Percentiles rank a stretch among this genome's conserved stretches.
Conservation (phyloP, 2,888 invertebrate genomes). For the Nomada ferruginata region DNA sequence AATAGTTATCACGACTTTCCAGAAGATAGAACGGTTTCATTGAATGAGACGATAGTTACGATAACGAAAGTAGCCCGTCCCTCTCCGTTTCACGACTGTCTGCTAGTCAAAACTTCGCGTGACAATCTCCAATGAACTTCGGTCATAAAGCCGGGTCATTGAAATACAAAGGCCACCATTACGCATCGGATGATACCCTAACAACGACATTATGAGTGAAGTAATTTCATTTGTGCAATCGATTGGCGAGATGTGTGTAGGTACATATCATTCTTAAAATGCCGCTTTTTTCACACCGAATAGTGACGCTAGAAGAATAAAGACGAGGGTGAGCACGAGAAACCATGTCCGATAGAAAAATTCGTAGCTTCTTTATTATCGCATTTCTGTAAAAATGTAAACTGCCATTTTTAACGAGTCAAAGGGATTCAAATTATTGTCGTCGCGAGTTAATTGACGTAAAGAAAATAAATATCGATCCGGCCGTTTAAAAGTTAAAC, state of each 20-base stretch:
- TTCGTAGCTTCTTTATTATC: too few relatives aligned
- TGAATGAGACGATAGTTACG: constrained; percentile 26
- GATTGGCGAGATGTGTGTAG: not conserved
- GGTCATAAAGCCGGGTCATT: constrained; percentile 1
- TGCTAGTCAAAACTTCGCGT: constrained; percentile 37
- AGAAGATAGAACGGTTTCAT: constrained; percentile 13
- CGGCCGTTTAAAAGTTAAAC: not conserved
- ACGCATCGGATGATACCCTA: not conserved
- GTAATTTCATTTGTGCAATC: not conserved
- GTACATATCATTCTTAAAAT: not conserved
- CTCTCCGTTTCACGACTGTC: constrained; percentile 14
- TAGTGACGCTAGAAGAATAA: not conserved
- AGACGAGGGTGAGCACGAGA: too few relatives aligned
- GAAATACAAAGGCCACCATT: constrained; percentile 5
- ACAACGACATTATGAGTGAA: not conserved
- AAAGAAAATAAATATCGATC: not conserved
- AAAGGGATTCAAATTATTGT: not conserved
- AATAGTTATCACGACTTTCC: constrained; percentile 24
- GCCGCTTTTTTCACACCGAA: not conserved
- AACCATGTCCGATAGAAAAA: not conserved
- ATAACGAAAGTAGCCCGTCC: constrained; percentile 7
- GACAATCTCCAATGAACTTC: constrained; percentile 31
- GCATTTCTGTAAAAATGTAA: too few relatives aligned
- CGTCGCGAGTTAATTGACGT: not conserved
- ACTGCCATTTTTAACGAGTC: not conserved